Evolutionary conservation across 2,888 invertebrate genomes (phyloP).

Genomic region (Plusia festucae): DNA sequence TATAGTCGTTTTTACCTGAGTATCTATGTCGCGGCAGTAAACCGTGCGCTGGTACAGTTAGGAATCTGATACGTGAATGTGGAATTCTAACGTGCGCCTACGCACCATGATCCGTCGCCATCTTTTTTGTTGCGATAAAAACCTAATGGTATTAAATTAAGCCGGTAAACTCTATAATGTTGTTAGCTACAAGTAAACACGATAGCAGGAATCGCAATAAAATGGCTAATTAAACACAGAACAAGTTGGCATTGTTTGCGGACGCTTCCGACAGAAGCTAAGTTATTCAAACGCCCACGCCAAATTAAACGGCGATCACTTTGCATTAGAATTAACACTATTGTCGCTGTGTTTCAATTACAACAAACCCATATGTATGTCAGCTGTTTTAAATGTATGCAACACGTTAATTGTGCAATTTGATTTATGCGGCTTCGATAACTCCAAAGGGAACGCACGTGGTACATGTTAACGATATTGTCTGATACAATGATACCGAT

Average conservation of each 20-base stretch:
- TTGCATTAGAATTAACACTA: conserved; percentile 74
- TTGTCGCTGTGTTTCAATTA: conserved; percentile 67
- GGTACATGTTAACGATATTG: conserved; percentile 58
- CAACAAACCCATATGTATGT: conserved; percentile 60
- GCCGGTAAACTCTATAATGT: conserved; percentile 49
- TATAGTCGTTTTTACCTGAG: conserved; percentile 72
- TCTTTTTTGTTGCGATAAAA: conserved; percentile 60
- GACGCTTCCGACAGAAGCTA: conserved; percentile 76
- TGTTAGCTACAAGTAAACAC: conserved; percentile 43
- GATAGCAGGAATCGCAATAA: conserved; percentile 57
- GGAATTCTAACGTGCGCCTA: conserved; percentile 66
- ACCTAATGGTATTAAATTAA: conserved; percentile 60
- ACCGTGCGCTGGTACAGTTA: conserved; percentile 78
- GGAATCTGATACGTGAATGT: conserved; percentile 75
- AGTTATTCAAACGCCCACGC: conserved; percentile 75
- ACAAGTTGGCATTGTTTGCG: conserved; percentile 62
- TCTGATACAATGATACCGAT: conserved; percentile 58
- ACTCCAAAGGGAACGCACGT: conserved; percentile 56
- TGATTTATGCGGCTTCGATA: conserved; percentile 74
- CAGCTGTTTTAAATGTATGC: conserved; percentile 62
- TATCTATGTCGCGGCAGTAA: conserved; percentile 74
- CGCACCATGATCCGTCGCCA: conserved; percentile 51
- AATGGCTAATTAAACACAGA: conserved; percentile 65
- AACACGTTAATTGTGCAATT: conserved; percentile 69
- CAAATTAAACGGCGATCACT: conserved; percentile 76